A percentile compares a stretch with the other conserved stretches of the same genome.
phyloP scores from a whole-genome alignment of 2,797 vertebrate genomes.

The Staurois parvus region DNA sequence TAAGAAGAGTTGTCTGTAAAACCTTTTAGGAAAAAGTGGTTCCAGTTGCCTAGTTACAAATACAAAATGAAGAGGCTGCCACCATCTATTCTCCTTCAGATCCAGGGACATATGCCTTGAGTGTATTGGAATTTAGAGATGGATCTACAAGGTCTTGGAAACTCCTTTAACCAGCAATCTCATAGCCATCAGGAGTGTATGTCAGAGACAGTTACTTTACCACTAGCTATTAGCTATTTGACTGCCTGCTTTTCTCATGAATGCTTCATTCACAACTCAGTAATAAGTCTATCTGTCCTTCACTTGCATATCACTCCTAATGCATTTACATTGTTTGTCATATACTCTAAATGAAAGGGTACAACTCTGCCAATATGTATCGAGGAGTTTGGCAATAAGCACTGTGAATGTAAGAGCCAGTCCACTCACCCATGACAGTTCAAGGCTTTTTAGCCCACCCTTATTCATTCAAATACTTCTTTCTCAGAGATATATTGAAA shows the following conservation, averaged over 20 bases:
- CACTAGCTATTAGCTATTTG: neutral
- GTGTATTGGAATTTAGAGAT: neutral
- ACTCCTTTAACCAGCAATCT: neutral
- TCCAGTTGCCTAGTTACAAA: constrained; percentile 4
- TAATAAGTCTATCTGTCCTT: neutral
- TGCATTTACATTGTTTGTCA: too few relatives aligned
- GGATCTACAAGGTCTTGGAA: neutral
- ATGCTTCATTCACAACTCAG: neutral
- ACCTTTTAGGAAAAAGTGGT: neutral
- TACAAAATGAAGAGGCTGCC: neutral
- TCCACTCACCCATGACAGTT: too few relatives aligned
- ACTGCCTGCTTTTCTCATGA: neutral
- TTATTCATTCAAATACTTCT: too few relatives aligned
- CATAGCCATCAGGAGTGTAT: neutral
- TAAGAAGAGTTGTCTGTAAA: neutral
- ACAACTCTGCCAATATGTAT: too few relatives aligned
- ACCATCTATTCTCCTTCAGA: neutral
- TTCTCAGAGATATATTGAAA: too few relatives aligned
- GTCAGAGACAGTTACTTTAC: neutral
- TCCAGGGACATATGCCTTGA: constrained; percentile 10
- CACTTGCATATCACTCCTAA: neutral
- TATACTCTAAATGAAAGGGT: too few relatives aligned
- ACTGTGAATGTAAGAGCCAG: too few relatives aligned
- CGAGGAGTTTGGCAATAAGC: too few relatives aligned
- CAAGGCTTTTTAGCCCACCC: too few relatives aligned